Evolutionary conservation across 2,797 vertebrate genomes (phyloP).

Genomic region (Masticophis lateralis): DNA sequence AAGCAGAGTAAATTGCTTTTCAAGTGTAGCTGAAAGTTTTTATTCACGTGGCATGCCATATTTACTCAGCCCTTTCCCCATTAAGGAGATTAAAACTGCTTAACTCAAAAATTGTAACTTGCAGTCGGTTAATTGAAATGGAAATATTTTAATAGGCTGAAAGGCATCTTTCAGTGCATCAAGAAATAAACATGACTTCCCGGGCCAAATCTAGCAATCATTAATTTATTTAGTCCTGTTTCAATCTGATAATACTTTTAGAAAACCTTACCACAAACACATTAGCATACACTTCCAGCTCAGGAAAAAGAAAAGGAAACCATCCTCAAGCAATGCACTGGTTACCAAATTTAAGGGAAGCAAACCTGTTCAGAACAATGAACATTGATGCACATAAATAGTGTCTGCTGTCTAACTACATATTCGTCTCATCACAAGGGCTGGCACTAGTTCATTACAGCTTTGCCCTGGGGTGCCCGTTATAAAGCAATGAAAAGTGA

Average conservation of each 20-base stretch:
- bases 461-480: conserved; percentile 44
- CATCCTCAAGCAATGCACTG: neutral
- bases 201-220: neutral
- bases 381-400: conserved; percentile 34
- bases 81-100: conserved; percentile 15
- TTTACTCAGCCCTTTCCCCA: neutral
- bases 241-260: neutral
- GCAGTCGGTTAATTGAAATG: conserved; percentile 9
- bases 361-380: conserved; percentile 37
- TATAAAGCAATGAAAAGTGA: conserved; percentile 61
- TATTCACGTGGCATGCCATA: neutral
- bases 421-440: conserved; percentile 49
- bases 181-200: neutral
- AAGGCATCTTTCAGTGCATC: neutral
- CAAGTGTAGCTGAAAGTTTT: neutral
- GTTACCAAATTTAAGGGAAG: conserved; percentile 25
- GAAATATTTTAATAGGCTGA: conserved; percentile 1
- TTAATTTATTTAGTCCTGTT: neutral
- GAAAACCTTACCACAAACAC: neutral
- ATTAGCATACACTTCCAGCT: conserved; percentile 20
- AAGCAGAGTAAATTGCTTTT: neutral
- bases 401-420: conserved; percentile 57
- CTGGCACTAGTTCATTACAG: conserved; percentile 59
- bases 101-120: neutral
- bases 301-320: conserved; percentile 1